A percentile compares a stretch with the other conserved stretches of the same genome.
Conservation (phyloP, 2,888 invertebrate genomes). For the Cephus pulcher region DNA sequence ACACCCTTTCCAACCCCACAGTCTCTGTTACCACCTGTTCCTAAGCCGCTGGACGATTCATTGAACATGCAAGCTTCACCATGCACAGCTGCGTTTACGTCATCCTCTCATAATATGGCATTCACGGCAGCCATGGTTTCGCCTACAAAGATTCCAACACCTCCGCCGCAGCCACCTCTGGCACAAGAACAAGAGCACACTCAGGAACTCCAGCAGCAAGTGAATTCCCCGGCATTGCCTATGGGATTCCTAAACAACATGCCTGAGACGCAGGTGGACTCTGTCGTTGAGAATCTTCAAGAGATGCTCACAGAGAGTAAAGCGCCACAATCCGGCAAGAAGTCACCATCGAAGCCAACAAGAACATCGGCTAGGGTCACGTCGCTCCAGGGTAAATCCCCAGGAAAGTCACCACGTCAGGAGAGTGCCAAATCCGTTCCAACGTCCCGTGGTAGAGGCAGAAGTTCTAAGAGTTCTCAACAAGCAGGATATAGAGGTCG, state of each 20-base stretch:
- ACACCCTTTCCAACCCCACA: slow-evolving; percentile 71
- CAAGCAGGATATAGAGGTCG: slow-evolving; percentile 54
- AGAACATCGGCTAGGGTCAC: slow-evolving; percentile 74
- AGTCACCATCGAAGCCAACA: slow-evolving; percentile 72
- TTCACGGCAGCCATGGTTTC: slow-evolving; percentile 85
- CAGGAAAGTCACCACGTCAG: slow-evolving; percentile 71
- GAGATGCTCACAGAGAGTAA: slow-evolving; percentile 34
- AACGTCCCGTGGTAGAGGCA: slow-evolving; percentile 67
- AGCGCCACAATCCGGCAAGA: slow-evolving; percentile 65
- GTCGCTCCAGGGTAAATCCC: slow-evolving; percentile 74
- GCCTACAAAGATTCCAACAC: slow-evolving; percentile 67
- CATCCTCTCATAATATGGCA: slow-evolving; percentile 85
- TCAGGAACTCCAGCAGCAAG: slow-evolving; percentile 29
- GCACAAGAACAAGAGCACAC: slow-evolving; percentile 15
- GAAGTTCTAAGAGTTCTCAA: slow-evolving; percentile 59
- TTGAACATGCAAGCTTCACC: slow-evolving; percentile 68
- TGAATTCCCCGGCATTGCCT: slow-evolving; percentile 34
- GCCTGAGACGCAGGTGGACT: slow-evolving; percentile 24
- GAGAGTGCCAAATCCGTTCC: slow-evolving; percentile 38
- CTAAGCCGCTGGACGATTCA: slow-evolving; percentile 70
- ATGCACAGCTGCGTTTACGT: slow-evolving; percentile 83
- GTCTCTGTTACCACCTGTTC: slow-evolving; percentile 68
- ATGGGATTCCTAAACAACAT: slow-evolving; percentile 40
- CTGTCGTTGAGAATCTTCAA: slow-evolving; percentile 23
- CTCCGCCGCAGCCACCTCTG: slow-evolving; percentile 65